Base-by-base conservation (phyloP, 2,797 vertebrate genomes). In the Furcifer pardalis region DNA sequence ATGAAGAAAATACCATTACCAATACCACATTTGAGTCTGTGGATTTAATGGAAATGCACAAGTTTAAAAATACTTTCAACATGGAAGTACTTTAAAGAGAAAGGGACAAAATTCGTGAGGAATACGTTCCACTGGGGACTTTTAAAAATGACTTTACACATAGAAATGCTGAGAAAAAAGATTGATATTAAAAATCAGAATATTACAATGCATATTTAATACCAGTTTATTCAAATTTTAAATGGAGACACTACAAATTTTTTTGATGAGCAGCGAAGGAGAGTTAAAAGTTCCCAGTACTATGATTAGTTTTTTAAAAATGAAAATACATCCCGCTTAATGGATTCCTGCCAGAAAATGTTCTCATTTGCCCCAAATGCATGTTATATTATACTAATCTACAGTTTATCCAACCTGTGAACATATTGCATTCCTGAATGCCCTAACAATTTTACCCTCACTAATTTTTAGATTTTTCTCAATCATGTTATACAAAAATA, bases 401-500 rank as follows among this genome's bases (percentile, higher is more conserved):
- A 87, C 89, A 92, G 88, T 87, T 91, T 91, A 89, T 63, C 27
- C 79, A 91, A 91, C 86, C 91, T 91, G 87, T 59, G 72, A 89
- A 75, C n/a, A 81, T 87, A 89, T 87, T 81, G 74, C 86, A 81
- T 86, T 82, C 86, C 89, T 83, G 85, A 88, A 86, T 77, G 65
- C 66, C 84, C 84, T 90, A 91, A 83, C 80, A 77, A 89, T 65
- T 84, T 77, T 56, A 82, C 79, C 65, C 82, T 91, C 84, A 63
- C 84, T 90, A 89, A 90, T 90, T 89, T 90, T 94, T 93, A 94
- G 87, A 88, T 66, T 81, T 89, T 91, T 81, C 93, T 93, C 79
- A 81, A 71, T 92, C 89, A 90, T 92, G 92, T 93, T 93, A 89
- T 86, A 91, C 91, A 94, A 94, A 90, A 81, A 80, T 69, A 76